Evolutionary conservation across 2,888 invertebrate species (phyloP).

Genomic region (Drosophila neonasuta): DNA sequence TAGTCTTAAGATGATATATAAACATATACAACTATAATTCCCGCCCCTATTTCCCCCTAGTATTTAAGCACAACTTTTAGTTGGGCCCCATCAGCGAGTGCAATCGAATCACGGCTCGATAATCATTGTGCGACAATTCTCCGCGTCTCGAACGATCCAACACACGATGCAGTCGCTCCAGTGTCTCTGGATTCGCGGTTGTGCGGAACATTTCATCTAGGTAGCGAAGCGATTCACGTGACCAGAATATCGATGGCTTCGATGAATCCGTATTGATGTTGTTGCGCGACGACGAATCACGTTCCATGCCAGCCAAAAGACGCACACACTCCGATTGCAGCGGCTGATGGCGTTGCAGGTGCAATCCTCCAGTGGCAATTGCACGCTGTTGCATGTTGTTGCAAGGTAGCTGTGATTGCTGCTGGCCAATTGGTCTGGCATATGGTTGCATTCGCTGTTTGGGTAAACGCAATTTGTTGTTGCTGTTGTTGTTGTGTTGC

Average conservation of each 20-base stretch:
- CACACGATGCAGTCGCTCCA: constrained; percentile 73
- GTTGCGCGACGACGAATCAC: constrained; percentile 14
- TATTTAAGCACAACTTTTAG: constrained; percentile 23
- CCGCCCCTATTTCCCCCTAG: background rate
- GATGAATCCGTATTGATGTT: constrained; percentile 50
- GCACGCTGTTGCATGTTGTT: constrained; percentile 60
- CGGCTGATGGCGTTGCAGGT: constrained; percentile 36
- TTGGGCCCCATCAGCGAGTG: constrained; percentile 66
- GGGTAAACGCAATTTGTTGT: background rate
- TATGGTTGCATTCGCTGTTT: constrained; percentile 24
- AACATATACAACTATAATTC: background rate
- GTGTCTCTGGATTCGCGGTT: constrained; percentile 48
- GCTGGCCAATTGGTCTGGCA: constrained; percentile 18
- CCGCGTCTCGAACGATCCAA: constrained; percentile 75
- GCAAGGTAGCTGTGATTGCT: constrained; percentile 43
- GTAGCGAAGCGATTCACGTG: constrained; percentile 79
- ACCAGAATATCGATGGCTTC: constrained; percentile 79
- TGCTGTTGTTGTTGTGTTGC: background rate
- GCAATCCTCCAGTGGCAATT: constrained; percentile 38
- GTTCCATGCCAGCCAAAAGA: constrained; percentile 61
- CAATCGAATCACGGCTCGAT: constrained; percentile 77
- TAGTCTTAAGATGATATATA: constrained; percentile 23
- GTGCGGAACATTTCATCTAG: constrained; percentile 71
- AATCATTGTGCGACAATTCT: constrained; percentile 81
- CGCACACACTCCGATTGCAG: constrained; percentile 58